Conservation (phyloP, 2,797 vertebrate genomes). For the Phylloscopus collybita region DNA sequence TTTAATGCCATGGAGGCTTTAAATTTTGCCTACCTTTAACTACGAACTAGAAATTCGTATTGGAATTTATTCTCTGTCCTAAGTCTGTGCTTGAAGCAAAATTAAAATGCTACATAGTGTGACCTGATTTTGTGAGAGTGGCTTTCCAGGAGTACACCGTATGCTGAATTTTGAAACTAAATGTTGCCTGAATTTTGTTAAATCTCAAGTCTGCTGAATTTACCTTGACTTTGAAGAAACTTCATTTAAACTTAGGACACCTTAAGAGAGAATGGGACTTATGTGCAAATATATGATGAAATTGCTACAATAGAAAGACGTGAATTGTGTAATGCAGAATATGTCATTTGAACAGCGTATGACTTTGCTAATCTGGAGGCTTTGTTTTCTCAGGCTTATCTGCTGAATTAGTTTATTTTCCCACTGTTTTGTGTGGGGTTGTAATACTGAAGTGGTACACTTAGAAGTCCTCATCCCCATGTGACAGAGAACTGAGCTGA, state of each 20-base stretch:
- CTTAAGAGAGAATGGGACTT: background rate
- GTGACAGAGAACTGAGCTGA: background rate
- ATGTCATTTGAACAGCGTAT: background rate
- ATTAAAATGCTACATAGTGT: fast-evolving
- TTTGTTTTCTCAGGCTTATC: conserved; percentile 35
- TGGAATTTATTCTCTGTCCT: background rate
- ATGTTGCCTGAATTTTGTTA: background rate
- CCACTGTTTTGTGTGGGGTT: background rate
- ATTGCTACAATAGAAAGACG: background rate
- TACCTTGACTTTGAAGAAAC: background rate
- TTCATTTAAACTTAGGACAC: background rate
- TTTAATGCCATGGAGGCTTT: background rate
- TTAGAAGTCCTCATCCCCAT: background rate
- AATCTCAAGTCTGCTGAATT: background rate
- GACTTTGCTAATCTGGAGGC: background rate
- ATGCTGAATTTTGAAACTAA: background rate
- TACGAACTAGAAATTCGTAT: background rate
- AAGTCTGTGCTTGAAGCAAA: background rate
- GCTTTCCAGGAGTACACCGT: background rate
- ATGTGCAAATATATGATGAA: background rate
- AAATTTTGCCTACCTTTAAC: background rate
- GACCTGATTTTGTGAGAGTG: background rate
- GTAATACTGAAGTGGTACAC: background rate
- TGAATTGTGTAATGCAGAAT: background rate
- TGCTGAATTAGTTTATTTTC: conserved; percentile 34